Evolutionary conservation across 2,797 vertebrate genomes (phyloP).

Genomic region (Phrynocephalus vlangalii): DNA sequence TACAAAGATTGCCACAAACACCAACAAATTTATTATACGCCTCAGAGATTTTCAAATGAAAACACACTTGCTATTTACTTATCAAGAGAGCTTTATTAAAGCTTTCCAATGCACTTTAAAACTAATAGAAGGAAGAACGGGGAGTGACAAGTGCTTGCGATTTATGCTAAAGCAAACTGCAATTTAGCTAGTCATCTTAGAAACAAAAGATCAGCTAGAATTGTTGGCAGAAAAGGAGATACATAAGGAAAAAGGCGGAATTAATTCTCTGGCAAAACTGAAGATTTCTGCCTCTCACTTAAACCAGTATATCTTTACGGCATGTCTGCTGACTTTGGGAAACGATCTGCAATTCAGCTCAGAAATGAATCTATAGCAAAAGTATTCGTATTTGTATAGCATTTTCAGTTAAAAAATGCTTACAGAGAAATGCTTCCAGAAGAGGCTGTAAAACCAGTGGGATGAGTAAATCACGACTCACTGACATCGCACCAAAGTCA

Average conservation of each 20-base stretch:
- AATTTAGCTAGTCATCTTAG: not conserved
- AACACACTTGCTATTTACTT: not conserved
- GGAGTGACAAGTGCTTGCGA: not conserved
- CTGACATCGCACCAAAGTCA: no score
- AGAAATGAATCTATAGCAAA: not conserved
- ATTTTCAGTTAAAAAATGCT: no score
- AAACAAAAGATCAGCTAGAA: not conserved
- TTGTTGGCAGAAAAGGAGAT: not conserved
- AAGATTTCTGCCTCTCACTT: not conserved
- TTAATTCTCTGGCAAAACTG: not conserved
- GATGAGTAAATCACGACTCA: no score
- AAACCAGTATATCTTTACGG: not conserved
- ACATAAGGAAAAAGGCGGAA: no score
- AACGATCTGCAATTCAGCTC: not conserved
- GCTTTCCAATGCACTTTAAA: constrained; percentile 12
- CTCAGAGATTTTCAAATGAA: not conserved
- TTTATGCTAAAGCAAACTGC: not conserved
- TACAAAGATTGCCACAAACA: not conserved
- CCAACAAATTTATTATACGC: constrained; percentile 4
- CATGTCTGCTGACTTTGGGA: not conserved
- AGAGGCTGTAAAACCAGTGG: no score
- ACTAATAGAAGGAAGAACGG: not conserved
- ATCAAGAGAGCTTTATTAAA: constrained; percentile 14
- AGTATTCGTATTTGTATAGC: no score
- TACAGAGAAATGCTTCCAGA: no score